Evolutionary conservation across 2,113 vertebrate genomes (phyloP).

Genomic region (Phalacrocorax pelagicus): DNA sequence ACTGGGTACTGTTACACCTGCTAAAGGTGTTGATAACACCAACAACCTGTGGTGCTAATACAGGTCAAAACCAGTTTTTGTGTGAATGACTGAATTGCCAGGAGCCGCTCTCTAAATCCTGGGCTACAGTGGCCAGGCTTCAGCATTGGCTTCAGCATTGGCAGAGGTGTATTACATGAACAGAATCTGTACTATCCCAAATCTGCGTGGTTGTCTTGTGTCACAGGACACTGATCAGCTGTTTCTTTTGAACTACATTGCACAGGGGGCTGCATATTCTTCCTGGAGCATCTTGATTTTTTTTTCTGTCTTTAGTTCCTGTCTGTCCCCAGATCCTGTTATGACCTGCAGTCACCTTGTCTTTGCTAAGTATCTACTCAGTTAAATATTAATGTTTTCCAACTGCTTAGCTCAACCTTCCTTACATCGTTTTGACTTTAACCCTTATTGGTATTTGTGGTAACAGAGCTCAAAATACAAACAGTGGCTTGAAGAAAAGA

Average conservation of each 20-base stretch:
- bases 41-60: background rate
- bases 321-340: background rate
- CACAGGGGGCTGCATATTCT: background rate
- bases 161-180: fast-evolving
- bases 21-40: background rate
- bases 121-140: too few relatives aligned
- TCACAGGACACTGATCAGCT: too few relatives aligned
- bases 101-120: background rate
- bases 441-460: fast-evolving
- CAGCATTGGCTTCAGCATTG: background rate
- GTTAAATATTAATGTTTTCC: background rate
- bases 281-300: background rate
- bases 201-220: background rate
- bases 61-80: background rate
- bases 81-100: too few relatives aligned
- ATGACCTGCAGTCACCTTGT: background rate
- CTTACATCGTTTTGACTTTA: background rate
- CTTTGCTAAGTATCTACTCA: background rate
- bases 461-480: background rate
- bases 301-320: background rate
- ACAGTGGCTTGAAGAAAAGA: fast-evolving
- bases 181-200: fast-evolving
- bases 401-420: background rate
- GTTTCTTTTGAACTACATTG: background rate
- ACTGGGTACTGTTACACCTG: background rate